phyloP scores from a whole-genome alignment of 2,113 vertebrate genomes.

The crab-eating macaque (Macaca fascicularis) region T2T-MFA8v1.1 NC_088385.1:25598501-25599000 shows the following conservation, averaged over 20 bases:
- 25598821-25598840: neutral
- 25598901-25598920: neutral
- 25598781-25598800: neutral
- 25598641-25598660: neutral
- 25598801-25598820: neutral
- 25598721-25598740: rapidly evolving
- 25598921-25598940: neutral
- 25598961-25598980: neutral
- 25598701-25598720: neutral
- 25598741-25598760: neutral
- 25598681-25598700: neutral
- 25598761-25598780: neutral
- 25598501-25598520: neutral
- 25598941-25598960: neutral
- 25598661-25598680: neutral
- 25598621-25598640: neutral
- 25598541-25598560: neutral
- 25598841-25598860: neutral
- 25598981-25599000: neutral
- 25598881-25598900: neutral
- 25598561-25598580: neutral
- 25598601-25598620: neutral
- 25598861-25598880: neutral
- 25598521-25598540: neutral
- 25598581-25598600: neutral